Evolutionary conservation across 2,113 vertebrate genomes (phyloP), one percentile per base, ranked within the genome.

Genomic region (Xiphophorus couchianus): DNA sequence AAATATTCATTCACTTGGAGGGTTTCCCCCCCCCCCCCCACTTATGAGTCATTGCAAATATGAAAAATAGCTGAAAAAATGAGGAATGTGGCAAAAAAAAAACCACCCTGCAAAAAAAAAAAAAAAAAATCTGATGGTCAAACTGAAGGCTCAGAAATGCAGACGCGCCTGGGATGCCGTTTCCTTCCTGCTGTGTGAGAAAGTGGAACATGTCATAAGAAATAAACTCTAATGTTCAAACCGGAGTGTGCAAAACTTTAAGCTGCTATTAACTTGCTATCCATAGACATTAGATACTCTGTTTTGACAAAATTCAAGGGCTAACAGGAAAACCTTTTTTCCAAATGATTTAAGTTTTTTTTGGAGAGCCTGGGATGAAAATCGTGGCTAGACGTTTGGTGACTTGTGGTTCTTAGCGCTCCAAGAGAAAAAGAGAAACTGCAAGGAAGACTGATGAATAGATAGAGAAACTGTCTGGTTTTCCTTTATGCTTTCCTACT

Each of bases 231-330:
- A 30, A 33, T 62, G 68, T 27, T 37, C 28, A 54, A 44, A 27
- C 31, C 2, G 22, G 51, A 67, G 62, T 61, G 61, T 19, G 15
- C 9, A 68, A 63, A 66, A 73, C 54, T 81, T 71, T 76, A 44
- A 58, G n/a, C 66, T 35, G 42, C 74, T 62, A 61, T 86, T 80
- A 84, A 66, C 14, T 28, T 35, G 61, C 42, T 33, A 75, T 85
- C 78, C 35, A 7, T 79, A 31, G 88, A 89, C 69, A 84, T 61
- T 29, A 74, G 85, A 91, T 89, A 79, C 86, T 82, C 69, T 89
- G 81, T 85, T 89, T 89, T 89, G 90, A 90, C 76, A 81, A 81
- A 80, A 80, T 73, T 83, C 76, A 60, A 64, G 61, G 74, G 80
- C 73, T 84, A 83, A 90, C 81, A 69, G 83, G 72, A 88, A 91